Evolutionary conservation across 2,888 invertebrate genomes (phyloP).

Genomic region (Dryomyza anilis): DNA sequence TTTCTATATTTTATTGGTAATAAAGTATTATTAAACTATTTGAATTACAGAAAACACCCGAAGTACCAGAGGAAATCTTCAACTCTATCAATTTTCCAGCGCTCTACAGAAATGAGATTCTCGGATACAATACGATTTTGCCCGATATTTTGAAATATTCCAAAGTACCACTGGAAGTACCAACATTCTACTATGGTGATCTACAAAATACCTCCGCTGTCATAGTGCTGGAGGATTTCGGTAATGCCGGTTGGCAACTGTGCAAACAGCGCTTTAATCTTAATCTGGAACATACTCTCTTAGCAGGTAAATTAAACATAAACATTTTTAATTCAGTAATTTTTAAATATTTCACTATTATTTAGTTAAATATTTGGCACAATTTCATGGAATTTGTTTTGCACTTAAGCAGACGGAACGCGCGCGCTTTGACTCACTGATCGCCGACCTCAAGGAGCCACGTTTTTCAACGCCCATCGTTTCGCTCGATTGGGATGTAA

Average conservation of each 20-base stretch:
- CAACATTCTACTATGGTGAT: constrained; percentile 52
- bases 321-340: too few species aligned
- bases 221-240: constrained; percentile 53
- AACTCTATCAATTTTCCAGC: constrained; percentile 45
- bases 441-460: constrained; percentile 44
- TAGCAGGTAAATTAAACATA: constrained; percentile 51
- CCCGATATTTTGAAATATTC: constrained; percentile 44
- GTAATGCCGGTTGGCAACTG: constrained; percentile 47
- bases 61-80: constrained; percentile 43
- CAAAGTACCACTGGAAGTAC: constrained; percentile 39
- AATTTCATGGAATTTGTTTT: constrained; percentile 55
- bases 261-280: constrained; percentile 46
- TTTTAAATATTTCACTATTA: background rate
- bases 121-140: constrained; percentile 49
- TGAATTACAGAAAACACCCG: constrained; percentile 56
- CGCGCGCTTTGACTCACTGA: constrained; percentile 42
- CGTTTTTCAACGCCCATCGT: constrained; percentile 42
- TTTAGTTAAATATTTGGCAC: constrained; percentile 48
- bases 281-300: constrained; percentile 52
- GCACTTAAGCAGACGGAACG: constrained; percentile 48
- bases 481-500: constrained; percentile 37
- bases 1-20: too few species aligned
- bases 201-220: constrained; percentile 42
- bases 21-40: too few species aligned
- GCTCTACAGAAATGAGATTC: constrained; percentile 55